phyloP scores from a whole-genome alignment of 1,140 invertebrate genomes.

The Drosophila tristis region DNA sequence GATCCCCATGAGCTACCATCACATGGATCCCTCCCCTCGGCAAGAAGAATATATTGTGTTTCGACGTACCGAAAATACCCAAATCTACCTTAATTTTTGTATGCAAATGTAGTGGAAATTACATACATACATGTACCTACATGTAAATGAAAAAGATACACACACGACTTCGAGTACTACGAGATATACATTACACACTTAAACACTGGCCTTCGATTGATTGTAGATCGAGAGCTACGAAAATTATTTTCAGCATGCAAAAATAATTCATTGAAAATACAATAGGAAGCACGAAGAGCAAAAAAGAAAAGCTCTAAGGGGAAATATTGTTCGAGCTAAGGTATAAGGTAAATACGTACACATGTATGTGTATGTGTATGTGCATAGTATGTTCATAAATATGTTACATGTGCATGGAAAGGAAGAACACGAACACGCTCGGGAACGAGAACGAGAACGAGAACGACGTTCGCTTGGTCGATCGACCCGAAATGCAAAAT shows the following conservation, averaged over 20 bases:
- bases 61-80: too few relatives aligned
- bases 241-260: too few relatives aligned
- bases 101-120: slow-evolving; percentile 51
- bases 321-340: slow-evolving; percentile 2
- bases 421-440: background rate
- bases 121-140: slow-evolving; percentile 31
- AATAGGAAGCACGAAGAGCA: too few relatives aligned
- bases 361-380: slow-evolving; percentile 6
- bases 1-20: too few relatives aligned
- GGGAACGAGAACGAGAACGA: slow-evolving; percentile 6
- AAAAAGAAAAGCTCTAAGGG: too few relatives aligned
- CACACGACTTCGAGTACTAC: background rate
- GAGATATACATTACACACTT: too few relatives aligned
- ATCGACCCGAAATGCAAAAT: slow-evolving; percentile 5
- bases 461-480: too few relatives aligned
- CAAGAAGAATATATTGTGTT: too few relatives aligned
- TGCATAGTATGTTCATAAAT: slow-evolving; percentile 12
- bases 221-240: background rate
- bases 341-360: background rate
- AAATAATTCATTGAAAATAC: too few relatives aligned
- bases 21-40: too few relatives aligned
- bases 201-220: too few relatives aligned
- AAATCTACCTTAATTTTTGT: slow-evolving; percentile 29
- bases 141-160: slow-evolving; percentile 25
- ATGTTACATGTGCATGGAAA: slow-evolving; percentile 4